Conservation (phyloP, 1,140 invertebrate species). For the Papilio aristodemus region DNA sequence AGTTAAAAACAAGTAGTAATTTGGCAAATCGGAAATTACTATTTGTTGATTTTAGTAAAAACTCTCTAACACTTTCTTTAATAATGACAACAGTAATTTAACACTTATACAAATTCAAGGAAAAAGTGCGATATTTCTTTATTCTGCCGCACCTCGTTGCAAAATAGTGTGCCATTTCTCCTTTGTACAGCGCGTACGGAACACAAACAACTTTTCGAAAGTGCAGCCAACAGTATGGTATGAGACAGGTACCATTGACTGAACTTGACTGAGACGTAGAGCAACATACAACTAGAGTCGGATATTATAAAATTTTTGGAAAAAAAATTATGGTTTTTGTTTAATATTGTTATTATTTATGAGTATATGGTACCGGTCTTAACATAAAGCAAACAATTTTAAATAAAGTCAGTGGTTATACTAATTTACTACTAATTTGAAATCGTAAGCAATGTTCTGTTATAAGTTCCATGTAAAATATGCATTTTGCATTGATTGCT, state of each 20-base stretch:
- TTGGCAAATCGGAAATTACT: background rate
- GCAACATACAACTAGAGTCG: slow-evolving; percentile 37
- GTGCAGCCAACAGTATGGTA: slow-evolving; percentile 38
- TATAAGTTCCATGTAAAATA: no score
- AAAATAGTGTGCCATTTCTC: slow-evolving; percentile 28
- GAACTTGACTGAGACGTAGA: slow-evolving; percentile 51
- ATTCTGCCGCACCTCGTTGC: background rate
- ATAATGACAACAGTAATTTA: slow-evolving; percentile 1
- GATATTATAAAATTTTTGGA: no score
- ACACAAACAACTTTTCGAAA: slow-evolving; percentile 51
- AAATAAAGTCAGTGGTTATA: no score
- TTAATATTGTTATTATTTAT: no score
- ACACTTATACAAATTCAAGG: background rate
- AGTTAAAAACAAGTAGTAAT: background rate
- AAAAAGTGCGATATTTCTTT: slow-evolving; percentile 19
- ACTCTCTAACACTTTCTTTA: background rate
- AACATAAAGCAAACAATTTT: no score
- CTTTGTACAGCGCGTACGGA: slow-evolving; percentile 25
- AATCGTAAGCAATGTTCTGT: no score
- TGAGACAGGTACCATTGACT: slow-evolving; percentile 44
- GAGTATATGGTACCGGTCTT: no score
- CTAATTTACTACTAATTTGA: no score
- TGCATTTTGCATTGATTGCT: no score
- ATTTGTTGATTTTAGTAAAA: background rate
- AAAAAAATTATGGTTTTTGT: no score